Evolutionary conservation across 2,888 invertebrate genomes (phyloP).

Genomic region (Yponomeuta evonymella): DNA sequence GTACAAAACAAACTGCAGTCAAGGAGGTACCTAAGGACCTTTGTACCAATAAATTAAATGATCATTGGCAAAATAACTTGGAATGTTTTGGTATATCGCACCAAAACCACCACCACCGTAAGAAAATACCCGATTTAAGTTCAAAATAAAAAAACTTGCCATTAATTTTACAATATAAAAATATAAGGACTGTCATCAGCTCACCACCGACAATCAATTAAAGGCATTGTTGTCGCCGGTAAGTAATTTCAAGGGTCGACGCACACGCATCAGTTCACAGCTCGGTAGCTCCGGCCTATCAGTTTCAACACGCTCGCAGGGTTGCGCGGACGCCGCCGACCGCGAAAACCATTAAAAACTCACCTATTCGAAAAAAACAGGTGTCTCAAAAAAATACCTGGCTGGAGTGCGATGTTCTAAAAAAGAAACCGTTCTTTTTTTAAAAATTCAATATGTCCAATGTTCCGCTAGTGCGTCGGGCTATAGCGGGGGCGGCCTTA

Average conservation of each 20-base stretch:
- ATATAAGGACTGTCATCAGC: not conserved
- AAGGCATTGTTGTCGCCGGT: not conserved
- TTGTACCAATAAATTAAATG: no score
- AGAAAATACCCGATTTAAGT: no score
- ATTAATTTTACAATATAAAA: not conserved
- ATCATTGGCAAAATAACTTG: not conserved
- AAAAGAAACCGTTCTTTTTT: slow-evolving; percentile 8
- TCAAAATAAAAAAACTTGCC: not conserved
- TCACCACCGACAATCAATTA: not conserved
- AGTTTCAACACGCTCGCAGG: slow-evolving; percentile 7
- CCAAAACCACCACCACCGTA: no score
- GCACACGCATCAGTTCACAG: not conserved
- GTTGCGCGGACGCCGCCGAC: slow-evolving; percentile 12
- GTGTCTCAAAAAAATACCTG: not conserved
- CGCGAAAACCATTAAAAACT: not conserved
- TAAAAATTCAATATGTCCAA: slow-evolving; percentile 45
- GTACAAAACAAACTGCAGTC: no score
- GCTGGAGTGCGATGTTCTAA: slow-evolving; percentile 5
- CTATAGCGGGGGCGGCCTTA: slow-evolving; percentile 58
- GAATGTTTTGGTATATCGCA: not conserved
- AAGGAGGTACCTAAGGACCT: no score
- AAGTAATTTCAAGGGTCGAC: slow-evolving; percentile 10
- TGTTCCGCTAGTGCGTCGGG: slow-evolving; percentile 57
- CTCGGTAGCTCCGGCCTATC: not conserved
- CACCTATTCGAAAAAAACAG: not conserved